Percentiles rank a stretch among this genome's conserved stretches.
Evolutionary conservation across 2,888 invertebrate genomes (phyloP).

Genomic region (Argynnis bischoffii): DNA sequence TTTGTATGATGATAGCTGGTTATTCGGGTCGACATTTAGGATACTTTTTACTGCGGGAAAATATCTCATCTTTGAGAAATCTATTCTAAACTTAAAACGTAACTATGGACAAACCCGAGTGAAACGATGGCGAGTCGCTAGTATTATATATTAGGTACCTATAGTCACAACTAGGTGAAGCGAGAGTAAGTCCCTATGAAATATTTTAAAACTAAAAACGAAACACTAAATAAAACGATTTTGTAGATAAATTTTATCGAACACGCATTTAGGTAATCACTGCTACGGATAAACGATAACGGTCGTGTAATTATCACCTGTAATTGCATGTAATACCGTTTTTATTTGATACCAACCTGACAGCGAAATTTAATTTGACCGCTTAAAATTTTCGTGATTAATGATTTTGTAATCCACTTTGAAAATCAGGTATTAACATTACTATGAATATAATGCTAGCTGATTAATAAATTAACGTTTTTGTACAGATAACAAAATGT

Average conservation of each 20-base stretch:
- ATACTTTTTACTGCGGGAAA: too few relatives aligned
- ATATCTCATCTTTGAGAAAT: too few relatives aligned
- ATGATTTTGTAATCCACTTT: slow-evolving; percentile 23
- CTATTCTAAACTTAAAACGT: too few relatives aligned
- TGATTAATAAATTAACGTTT: too few relatives aligned
- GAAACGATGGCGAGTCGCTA: too few relatives aligned
- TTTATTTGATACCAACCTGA: slow-evolving; percentile 45
- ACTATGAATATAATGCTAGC: not conserved
- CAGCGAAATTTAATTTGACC: slow-evolving; percentile 37
- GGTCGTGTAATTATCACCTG: slow-evolving; percentile 46
- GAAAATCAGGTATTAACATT: not conserved
- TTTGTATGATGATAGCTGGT: too few relatives aligned
- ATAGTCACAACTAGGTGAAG: too few relatives aligned
- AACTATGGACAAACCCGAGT: too few relatives aligned
- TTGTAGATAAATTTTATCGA: slow-evolving; percentile 32
- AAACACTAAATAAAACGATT: slow-evolving; percentile 3
- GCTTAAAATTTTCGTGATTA: slow-evolving; percentile 23
- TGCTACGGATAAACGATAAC: slow-evolving; percentile 63
- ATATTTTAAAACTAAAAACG: not conserved
- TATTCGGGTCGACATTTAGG: too few relatives aligned
- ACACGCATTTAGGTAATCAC: slow-evolving; percentile 65
- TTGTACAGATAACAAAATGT: too few relatives aligned
- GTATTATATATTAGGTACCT: too few relatives aligned
- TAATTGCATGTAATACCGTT: slow-evolving; percentile 52
- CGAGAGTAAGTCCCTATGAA: too few relatives aligned